These are phyloP conservation scores for Notarius lentiginosus DNA, from an alignment of 2,113 vertebrate genomes.

Conservation along the genomic window DNA sequence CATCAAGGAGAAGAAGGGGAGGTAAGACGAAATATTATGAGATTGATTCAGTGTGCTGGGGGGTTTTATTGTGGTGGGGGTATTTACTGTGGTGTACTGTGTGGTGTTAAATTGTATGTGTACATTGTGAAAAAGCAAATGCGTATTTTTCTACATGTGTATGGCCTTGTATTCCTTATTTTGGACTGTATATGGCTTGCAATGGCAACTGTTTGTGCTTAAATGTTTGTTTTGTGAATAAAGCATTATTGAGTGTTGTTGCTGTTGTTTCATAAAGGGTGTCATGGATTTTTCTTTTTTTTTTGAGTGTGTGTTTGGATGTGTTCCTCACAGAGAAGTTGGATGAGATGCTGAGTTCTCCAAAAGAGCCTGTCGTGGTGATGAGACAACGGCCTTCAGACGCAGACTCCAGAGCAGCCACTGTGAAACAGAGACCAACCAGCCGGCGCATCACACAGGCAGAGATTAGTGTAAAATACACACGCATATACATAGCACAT, in stretches of 20 bases:
- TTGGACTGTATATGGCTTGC: background rate
- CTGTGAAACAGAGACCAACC: conserved; percentile 90
- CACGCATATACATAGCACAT: background rate
- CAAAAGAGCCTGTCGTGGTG: conserved; percentile 77
- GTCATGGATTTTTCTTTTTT: background rate
- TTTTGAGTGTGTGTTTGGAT: conserved; percentile 20
- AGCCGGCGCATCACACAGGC: conserved; percentile 92
- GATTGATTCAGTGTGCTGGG: conserved; percentile 31
- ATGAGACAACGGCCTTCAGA: conserved; percentile 82
- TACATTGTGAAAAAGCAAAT: background rate
- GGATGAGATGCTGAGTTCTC: conserved; percentile 87
- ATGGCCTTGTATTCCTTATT: conserved; percentile 4
- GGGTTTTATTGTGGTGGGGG: conserved; percentile 7
- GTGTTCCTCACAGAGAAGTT: conserved; percentile 82
- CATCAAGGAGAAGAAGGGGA: conserved; percentile 92
- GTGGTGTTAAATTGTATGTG: conserved; percentile 13
- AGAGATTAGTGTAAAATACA: conserved; percentile 84
- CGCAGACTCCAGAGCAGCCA: conserved; percentile 86
- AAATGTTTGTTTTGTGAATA: conserved; percentile 1
- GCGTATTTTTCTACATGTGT: background rate
- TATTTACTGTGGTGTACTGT: conserved; percentile 34
- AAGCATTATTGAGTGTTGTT: background rate
- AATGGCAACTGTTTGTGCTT: background rate
- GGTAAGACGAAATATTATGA: conserved; percentile 78
- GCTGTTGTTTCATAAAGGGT: background rate